Conservation (phyloP, 2,797 vertebrate genomes). For the Arvicola amphibius region DNA sequence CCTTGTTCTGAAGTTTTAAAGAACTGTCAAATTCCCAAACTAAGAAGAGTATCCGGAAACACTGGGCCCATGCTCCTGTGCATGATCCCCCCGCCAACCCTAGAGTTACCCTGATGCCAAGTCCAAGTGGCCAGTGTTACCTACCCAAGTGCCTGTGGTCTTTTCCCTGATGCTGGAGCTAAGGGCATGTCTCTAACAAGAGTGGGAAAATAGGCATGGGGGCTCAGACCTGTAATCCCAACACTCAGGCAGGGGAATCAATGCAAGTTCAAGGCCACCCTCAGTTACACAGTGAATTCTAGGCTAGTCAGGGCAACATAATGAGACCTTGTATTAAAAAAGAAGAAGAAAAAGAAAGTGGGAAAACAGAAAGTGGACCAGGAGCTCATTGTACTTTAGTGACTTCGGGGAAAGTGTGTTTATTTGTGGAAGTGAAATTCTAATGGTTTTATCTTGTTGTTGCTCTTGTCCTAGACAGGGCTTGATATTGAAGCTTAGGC, state of each 20-base stretch:
- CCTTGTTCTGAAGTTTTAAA: not conserved
- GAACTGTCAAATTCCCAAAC: slow-evolving; percentile 23
- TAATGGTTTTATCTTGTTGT: not conserved
- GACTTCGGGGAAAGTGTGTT: not conserved
- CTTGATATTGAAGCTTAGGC: not conserved
- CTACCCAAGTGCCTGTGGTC: rapidly evolving
- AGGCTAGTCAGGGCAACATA: not conserved
- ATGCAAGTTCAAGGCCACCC: not conserved
- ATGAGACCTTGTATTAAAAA: not conserved
- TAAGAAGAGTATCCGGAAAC: not conserved
- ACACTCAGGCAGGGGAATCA: not conserved
- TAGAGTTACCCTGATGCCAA: not conserved
- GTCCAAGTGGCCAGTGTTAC: not conserved
- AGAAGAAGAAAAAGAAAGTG: not conserved
- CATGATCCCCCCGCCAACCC: too few relatives aligned
- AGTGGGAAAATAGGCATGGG: not conserved
- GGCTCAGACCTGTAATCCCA: not conserved
- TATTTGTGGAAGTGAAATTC: not conserved
- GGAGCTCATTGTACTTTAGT: not conserved
- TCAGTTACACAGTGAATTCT: not conserved
- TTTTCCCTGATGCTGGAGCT: not conserved
- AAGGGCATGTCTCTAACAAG: not conserved
- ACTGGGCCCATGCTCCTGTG: not conserved
- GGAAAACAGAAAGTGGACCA: not conserved
- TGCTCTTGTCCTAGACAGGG: not conserved